Conservation (phyloP, 2,888 invertebrate species). For the Sipha maydis region DNA sequence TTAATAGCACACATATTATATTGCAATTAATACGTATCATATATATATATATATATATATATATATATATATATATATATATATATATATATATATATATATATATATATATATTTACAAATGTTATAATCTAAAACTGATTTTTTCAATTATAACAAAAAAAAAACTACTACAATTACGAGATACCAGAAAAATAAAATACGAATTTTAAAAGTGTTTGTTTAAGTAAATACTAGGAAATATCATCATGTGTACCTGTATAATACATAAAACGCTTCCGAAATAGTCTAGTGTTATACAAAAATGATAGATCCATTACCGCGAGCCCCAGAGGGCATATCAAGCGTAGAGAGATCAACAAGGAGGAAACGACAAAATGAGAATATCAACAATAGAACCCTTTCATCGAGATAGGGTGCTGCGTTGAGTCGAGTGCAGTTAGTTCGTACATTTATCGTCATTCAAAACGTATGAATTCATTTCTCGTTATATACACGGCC, state of each 20-base stretch:
- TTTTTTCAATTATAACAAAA: background rate
- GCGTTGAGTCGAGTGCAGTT: background rate
- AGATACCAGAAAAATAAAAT: background rate
- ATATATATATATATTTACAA: background rate
- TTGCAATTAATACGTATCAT: background rate
- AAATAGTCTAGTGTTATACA: background rate
- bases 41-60: background rate
- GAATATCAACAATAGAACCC: conserved; percentile 17
- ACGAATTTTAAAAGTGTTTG: background rate
- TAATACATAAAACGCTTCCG: background rate
- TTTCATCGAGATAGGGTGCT: background rate
- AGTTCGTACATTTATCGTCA: background rate
- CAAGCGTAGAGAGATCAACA: background rate
- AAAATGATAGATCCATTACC: background rate
- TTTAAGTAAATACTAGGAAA: background rate
- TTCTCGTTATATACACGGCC: conserved; percentile 6
- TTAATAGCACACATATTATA: background rate
- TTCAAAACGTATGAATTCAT: conserved; percentile 19
- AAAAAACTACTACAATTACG: background rate
- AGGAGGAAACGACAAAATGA: background rate
- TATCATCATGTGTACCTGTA: background rate
- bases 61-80: background rate
- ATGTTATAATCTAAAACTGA: background rate
- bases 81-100: background rate
- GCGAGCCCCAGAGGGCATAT: background rate